Conservation (phyloP, 2,797 vertebrate species). For the Rhabdophis nuchalis region DNA sequence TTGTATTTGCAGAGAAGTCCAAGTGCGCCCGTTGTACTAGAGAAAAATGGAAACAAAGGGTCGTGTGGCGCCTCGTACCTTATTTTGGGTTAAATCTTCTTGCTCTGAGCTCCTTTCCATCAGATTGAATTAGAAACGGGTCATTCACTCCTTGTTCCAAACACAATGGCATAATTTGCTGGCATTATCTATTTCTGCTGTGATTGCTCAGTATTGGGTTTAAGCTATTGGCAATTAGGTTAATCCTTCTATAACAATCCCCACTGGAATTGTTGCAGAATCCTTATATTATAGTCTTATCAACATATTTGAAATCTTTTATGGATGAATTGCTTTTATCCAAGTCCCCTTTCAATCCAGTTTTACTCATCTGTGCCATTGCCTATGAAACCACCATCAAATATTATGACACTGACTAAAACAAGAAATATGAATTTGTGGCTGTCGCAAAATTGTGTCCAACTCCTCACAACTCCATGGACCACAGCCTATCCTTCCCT, state of each 20-base stretch:
- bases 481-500: not conserved
- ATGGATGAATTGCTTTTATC: not conserved
- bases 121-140: not conserved
- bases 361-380: not conserved
- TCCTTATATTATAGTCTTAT: not conserved
- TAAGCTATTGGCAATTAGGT: not conserved
- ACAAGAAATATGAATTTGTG: not conserved
- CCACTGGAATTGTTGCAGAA: not conserved
- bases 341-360: not conserved
- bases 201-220: not conserved
- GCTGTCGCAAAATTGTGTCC: not conserved
- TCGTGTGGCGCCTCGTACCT: not conserved
- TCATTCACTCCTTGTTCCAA: not conserved
- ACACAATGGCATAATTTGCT: not conserved
- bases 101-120: not conserved
- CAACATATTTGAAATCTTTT: not conserved
- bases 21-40: not conserved
- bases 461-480: not conserved
- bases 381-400: not conserved
- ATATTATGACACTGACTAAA: not conserved
- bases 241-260: not conserved
- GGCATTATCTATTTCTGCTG: not conserved
- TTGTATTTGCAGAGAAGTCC: too few species aligned
- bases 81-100: not conserved
- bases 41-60: not conserved